Base-by-base conservation (phyloP, 2,113 vertebrate species). In the Mastomys coucha region DNA sequence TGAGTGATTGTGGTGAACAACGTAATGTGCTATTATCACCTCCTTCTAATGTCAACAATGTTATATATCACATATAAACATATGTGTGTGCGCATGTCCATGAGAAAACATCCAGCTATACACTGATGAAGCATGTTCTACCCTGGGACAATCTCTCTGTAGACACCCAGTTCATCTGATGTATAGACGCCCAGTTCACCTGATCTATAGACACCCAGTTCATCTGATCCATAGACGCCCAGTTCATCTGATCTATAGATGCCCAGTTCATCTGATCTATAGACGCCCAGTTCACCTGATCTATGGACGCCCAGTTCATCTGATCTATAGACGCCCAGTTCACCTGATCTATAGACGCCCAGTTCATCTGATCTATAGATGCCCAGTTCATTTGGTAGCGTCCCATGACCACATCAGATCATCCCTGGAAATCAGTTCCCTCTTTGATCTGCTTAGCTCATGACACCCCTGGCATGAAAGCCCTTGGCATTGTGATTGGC, bases 61-160 rank as follows among this genome's bases (percentile, higher is more conserved):
- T 24, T 67, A 33, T 51, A 1, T 67, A 36, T 56, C 10, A 45
- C 19, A 31, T 58, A 60, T 45, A 16, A 60, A 36, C 5, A 1
- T 63, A 19, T 65, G 36, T 28, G 58, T 42, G 14, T 65, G n/a
- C 1, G n/a, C 1, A 0, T 31, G n/a, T 31, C 9, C 31, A 1
- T 49, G 39, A 22, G 65, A 58, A 88, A 69, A 70, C 31, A 31
- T 12, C 31, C 36, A 60, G 28, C 33, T 56, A 4, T 39, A 22
- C 17, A 22, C 39, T 39, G 16, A 42, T 39, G 19, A 11, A 31
- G 53, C 42, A 5, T 28, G 17, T 31, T 56, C 7, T 78, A 42
- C 19, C 26, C 28, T 70, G 28, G 49, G 45, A 65, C 36, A 1
- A 49, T 49, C 70, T 73, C 42, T 45, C 89, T 69, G 0, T 22